Evolutionary conservation across 2,888 invertebrate species (phyloP).

Genomic region (Ophraella communa): DNA sequence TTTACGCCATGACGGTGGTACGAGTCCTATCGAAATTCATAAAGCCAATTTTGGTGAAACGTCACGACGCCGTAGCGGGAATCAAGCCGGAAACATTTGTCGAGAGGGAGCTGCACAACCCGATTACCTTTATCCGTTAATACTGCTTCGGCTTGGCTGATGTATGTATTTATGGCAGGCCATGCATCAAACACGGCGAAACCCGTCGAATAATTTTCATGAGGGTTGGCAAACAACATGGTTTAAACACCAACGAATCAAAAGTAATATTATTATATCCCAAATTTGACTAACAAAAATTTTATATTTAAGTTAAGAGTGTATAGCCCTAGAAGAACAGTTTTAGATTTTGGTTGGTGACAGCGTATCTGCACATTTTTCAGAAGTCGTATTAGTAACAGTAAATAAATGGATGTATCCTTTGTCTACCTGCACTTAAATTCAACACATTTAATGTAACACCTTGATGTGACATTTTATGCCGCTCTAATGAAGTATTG

Average conservation of each 20-base stretch:
- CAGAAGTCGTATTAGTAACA: too few species aligned
- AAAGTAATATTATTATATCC: background rate
- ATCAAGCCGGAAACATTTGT: conserved; percentile 45
- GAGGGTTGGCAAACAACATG: conserved; percentile 54
- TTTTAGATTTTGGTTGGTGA: too few species aligned
- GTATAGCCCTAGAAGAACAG: too few species aligned
- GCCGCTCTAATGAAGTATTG: too few species aligned
- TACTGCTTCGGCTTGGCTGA: conserved; percentile 51
- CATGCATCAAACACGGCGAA: conserved; percentile 56
- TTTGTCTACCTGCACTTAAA: too few species aligned
- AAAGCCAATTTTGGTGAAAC: conserved; percentile 37
- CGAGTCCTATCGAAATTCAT: conserved; percentile 34
- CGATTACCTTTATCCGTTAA: conserved; percentile 54
- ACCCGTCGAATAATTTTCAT: conserved; percentile 54
- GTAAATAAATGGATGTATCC: too few species aligned
- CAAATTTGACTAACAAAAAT: background rate
- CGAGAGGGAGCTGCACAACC: conserved; percentile 44
- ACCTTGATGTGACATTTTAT: too few species aligned
- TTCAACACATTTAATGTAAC: too few species aligned
- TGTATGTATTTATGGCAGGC: conserved; percentile 58
- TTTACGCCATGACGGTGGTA: conserved; percentile 30
- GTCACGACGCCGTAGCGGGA: conserved; percentile 24
- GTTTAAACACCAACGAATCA: conserved; percentile 39
- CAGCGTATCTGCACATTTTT: too few species aligned
- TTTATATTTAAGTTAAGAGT: background rate